Percentiles rank a stretch among this genome's conserved stretches.
phyloP scores from a whole-genome alignment of 2,888 invertebrate species.

The Lycia hirtaria region DNA sequence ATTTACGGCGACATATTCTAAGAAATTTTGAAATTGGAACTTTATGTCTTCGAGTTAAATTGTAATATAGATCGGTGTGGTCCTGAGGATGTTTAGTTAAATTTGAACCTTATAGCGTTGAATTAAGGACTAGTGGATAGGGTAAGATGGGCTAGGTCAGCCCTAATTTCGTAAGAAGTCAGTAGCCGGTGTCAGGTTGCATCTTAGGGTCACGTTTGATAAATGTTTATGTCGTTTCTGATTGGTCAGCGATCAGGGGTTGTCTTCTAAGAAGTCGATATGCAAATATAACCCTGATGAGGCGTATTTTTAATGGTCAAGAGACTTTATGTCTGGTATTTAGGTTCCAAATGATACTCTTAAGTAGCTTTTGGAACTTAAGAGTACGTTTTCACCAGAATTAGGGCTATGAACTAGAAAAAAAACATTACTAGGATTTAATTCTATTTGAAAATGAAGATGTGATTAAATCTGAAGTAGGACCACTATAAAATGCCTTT shows the following conservation, averaged over 20 bases:
- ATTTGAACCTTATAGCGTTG: slow-evolving; percentile 27
- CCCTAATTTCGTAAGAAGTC: slow-evolving; percentile 63
- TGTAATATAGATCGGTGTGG: slow-evolving; percentile 5
- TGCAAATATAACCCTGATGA: too few relatives aligned
- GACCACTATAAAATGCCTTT: too few relatives aligned
- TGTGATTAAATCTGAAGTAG: too few relatives aligned
- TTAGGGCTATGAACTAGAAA: too few relatives aligned
- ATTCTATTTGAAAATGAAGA: too few relatives aligned
- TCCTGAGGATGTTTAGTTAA: not conserved
- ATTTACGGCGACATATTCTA: not conserved
- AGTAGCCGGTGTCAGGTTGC: slow-evolving; percentile 70
- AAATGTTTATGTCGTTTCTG: slow-evolving; percentile 36
- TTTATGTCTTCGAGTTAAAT: slow-evolving; percentile 25
- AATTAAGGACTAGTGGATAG: slow-evolving; percentile 16
- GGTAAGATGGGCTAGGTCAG: slow-evolving; percentile 30
- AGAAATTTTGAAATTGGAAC: slow-evolving; percentile 29
- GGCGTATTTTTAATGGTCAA: not conserved
- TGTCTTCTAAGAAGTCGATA: slow-evolving; percentile 16
- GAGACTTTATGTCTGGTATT: not conserved
- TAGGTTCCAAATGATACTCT: too few relatives aligned
- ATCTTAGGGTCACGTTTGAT: slow-evolving; percentile 59
- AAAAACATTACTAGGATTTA: too few relatives aligned
- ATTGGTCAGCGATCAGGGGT: slow-evolving; percentile 35
- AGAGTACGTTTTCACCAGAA: too few relatives aligned
- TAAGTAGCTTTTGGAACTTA: too few relatives aligned